These are phyloP conservation scores for Antigone vipio DNA, from an alignment of 2,113 vertebrate genomes.

Conservation along the genomic window DNA sequence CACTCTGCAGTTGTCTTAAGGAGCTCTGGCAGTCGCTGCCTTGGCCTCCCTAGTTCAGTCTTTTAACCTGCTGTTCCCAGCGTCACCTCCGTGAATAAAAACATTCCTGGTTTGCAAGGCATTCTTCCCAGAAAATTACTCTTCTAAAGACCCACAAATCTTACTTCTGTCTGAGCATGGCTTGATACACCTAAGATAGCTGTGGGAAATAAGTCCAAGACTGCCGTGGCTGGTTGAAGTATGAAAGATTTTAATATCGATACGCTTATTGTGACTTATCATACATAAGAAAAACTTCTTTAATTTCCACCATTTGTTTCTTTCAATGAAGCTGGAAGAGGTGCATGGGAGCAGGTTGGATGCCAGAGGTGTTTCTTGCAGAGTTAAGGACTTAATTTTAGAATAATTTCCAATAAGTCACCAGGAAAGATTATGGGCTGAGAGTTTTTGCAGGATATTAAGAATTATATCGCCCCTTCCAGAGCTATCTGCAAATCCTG, in stretches of 20 bases:
- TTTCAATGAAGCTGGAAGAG: conserved; percentile 59
- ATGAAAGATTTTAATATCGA: conserved; percentile 35
- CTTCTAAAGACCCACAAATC: conserved; percentile 38
- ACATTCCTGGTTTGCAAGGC: conserved; percentile 25
- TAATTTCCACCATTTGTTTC: conserved; percentile 50
- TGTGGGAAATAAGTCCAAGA: conserved; percentile 41
- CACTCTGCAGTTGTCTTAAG: not conserved
- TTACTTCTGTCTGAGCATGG: not conserved
- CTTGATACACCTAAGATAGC: conserved; percentile 25
- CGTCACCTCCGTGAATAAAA: conserved; percentile 40
- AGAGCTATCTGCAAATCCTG: conserved; percentile 11
- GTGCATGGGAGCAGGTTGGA: conserved; percentile 18
- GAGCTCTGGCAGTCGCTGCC: not conserved
- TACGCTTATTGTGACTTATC: not conserved
- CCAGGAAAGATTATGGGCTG: conserved; percentile 7
- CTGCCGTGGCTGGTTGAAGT: conserved; percentile 16
- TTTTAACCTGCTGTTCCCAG: conserved; percentile 47
- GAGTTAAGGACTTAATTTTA: conserved; percentile 65
- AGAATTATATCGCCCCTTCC: conserved; percentile 14
- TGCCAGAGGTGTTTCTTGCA: conserved; percentile 55
- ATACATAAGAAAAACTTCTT: not conserved
- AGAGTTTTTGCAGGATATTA: conserved; percentile 51
- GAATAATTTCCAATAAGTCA: conserved; percentile 58
- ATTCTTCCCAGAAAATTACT: conserved; percentile 12
- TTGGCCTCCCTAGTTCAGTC: not conserved